A percentile compares a stretch with the other conserved stretches of the same genome.
phyloP scores from a whole-genome alignment of 2,797 vertebrate genomes.

The Coendou prehensilis region DNA sequence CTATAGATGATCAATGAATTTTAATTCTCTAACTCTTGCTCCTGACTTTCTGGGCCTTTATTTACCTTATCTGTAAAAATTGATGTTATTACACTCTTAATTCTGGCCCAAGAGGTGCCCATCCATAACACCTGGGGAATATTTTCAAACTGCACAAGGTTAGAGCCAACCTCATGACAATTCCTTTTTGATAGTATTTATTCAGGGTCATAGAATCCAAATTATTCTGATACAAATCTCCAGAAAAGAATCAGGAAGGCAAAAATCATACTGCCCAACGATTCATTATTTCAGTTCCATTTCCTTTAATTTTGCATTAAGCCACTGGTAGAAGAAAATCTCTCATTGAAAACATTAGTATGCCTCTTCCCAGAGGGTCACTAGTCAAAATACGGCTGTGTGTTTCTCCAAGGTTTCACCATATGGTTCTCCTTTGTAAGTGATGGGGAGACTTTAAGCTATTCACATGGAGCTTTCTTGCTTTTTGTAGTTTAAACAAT shows the following conservation, averaged over 20 bases:
- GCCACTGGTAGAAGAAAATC: neutral
- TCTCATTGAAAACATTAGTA: constrained; percentile 33
- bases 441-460: constrained; percentile 76
- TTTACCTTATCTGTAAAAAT: neutral
- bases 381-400: constrained; percentile 39
- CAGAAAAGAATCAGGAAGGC: neutral
- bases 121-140: neutral
- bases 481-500: constrained; percentile 77
- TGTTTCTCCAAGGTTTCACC: neutral
- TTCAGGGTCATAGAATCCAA: neutral
- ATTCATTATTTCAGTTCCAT: neutral
- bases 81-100: neutral
- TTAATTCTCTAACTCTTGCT: neutral
- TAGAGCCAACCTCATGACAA: neutral
- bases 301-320: neutral
- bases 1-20: neutral
- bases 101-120: neutral
- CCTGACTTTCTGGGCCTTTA: neutral
- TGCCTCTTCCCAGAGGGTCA: constrained; percentile 10
- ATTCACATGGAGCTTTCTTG: constrained; percentile 62
- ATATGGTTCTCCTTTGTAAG: constrained; percentile 51
- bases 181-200: neutral
- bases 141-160: neutral
- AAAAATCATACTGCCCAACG: neutral
- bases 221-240: neutral